Conservation (phyloP, 2,888 invertebrate genomes). For the Cephus pygmeus region DNA sequence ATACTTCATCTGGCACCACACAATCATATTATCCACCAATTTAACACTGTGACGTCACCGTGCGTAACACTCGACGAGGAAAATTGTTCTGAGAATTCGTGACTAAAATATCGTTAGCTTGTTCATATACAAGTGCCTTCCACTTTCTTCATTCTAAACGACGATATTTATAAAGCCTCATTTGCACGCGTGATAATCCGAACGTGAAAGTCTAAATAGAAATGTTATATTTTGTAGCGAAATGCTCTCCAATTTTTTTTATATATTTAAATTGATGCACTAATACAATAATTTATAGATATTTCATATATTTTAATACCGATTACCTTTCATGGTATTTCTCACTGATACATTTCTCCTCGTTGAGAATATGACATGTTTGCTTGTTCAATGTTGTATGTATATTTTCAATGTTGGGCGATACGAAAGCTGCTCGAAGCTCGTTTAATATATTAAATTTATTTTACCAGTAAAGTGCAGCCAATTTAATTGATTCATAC, state of each 20-base stretch:
- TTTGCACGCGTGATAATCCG: too few species aligned
- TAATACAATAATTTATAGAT: too few species aligned
- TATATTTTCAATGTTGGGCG: not conserved
- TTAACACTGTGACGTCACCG: not conserved
- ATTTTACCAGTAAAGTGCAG: not conserved
- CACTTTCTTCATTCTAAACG: too few species aligned
- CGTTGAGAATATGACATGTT: not conserved
- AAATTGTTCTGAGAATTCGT: not conserved
- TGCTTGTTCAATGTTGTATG: not conserved
- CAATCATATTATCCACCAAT: not conserved
- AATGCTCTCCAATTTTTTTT: too few species aligned
- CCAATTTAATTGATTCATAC: not conserved
- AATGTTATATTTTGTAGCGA: too few species aligned
- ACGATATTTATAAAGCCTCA: too few species aligned
- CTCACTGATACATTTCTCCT: not conserved
- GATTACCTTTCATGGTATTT: not conserved
- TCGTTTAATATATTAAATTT: not conserved
- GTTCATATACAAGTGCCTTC: not conserved
- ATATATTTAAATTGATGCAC: too few species aligned
- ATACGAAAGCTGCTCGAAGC: not conserved
- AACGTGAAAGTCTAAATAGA: too few species aligned
- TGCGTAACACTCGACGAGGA: not conserved
- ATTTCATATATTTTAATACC: too few species aligned
- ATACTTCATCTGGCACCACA: slow-evolving; percentile 76
- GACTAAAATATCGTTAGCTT: not conserved